These are phyloP conservation scores for Beroe ovata DNA, from an alignment of 37 sponge, comb jelly and placozoan species.

Conservation along the genomic window DNA sequence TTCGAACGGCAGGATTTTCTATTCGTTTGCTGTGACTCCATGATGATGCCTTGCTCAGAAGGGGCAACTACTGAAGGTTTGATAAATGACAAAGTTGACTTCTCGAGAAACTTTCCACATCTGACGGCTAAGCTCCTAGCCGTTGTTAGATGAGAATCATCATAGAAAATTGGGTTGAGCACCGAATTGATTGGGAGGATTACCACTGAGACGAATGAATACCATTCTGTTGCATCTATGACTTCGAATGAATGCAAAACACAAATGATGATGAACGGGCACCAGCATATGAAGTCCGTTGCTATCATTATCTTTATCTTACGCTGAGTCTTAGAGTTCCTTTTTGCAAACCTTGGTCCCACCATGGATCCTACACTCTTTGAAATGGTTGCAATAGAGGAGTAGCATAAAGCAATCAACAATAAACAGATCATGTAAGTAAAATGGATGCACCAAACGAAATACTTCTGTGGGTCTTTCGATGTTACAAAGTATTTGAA, in stretches of 20 bases:
- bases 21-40: no score
- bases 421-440: neutral
- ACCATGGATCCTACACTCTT: neutral
- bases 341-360: neutral
- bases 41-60: no score
- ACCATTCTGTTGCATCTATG: conserved; percentile 1
- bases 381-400: neutral
- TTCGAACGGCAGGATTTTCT: no score
- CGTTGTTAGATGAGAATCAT: no score
- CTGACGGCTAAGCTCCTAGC: no score
- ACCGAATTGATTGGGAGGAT: conserved; percentile 15
- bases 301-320: conserved; percentile 5
- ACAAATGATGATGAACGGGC: conserved; percentile 4
- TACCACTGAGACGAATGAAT: neutral
- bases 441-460: neutral
- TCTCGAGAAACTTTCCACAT: no score
- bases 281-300: neutral
- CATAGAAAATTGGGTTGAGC: neutral
- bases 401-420: neutral
- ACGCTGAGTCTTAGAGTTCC: neutral
- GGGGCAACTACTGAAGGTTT: no score
- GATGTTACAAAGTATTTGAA: neutral
- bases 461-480: neutral
- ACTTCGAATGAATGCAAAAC: neutral
- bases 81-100: no score